phyloP scores from a whole-genome alignment of 2,888 invertebrate genomes.

The Schizaphis graminum region DNA sequence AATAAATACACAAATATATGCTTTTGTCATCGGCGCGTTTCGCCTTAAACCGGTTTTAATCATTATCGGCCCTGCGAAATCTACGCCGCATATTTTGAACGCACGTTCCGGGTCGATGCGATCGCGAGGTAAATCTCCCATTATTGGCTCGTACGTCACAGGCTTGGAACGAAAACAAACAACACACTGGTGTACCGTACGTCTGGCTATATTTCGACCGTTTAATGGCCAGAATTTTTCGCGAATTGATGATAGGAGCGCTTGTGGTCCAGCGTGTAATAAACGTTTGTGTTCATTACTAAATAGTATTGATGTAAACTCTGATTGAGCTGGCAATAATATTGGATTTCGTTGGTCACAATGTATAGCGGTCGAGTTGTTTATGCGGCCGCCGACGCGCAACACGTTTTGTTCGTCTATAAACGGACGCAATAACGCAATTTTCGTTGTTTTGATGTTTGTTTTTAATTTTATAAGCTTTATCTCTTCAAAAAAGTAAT shows the following conservation, averaged over 20 bases:
- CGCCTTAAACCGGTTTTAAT: background rate
- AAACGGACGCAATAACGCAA: background rate
- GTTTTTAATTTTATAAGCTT: background rate
- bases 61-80: background rate
- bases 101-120: background rate
- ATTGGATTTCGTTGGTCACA: background rate
- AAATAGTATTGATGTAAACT: background rate
- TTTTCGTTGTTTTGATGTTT: background rate
- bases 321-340: background rate
- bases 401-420: background rate
- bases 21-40: background rate
- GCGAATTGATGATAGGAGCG: background rate
- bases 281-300: background rate
- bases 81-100: background rate
- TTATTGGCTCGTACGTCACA: background rate
- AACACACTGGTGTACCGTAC: background rate
- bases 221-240: background rate
- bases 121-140: background rate
- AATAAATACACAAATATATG: background rate
- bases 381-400: background rate
- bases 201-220: background rate
- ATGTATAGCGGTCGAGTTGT: background rate
- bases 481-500: background rate
- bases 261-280: background rate
- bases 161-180: background rate